Percentiles rank a stretch among this genome's conserved stretches.
phyloP scores from a whole-genome alignment of 2,113 vertebrate genomes.

The Columba livia region DNA sequence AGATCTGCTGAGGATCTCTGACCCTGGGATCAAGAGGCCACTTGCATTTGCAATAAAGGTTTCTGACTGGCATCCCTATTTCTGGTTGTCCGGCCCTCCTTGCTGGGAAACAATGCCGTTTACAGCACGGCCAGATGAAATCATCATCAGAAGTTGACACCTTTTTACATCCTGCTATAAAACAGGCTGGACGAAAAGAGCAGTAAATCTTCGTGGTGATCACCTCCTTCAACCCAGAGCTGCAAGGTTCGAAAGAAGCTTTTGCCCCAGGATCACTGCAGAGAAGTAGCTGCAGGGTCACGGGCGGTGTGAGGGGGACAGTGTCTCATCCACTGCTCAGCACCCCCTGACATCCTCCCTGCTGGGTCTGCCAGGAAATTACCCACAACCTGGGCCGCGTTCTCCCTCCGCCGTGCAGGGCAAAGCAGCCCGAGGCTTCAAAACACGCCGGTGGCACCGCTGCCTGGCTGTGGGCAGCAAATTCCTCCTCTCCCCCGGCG shows the following conservation, averaged over 20 bases:
- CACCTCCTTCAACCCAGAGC: neutral
- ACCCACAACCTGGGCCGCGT: neutral
- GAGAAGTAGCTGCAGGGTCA: neutral
- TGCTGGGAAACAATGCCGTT: slow-evolving; percentile 2
- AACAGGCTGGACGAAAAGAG: neutral
- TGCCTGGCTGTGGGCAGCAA: neutral
- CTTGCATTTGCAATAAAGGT: neutral
- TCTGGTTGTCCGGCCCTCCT: neutral
- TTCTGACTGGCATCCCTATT: neutral
- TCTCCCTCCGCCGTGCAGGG: neutral
- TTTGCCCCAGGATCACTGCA: neutral
- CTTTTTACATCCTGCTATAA: neutral
- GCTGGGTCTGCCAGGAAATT: neutral
- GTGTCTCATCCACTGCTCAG: neutral
- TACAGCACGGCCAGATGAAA: neutral
- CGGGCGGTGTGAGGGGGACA: neutral
- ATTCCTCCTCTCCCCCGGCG: neutral
- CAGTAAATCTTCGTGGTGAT: neutral
- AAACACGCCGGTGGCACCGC: rapidly evolving
- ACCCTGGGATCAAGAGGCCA: neutral
- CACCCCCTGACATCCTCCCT: neutral
- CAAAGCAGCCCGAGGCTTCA: neutral
- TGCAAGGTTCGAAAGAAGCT: neutral
- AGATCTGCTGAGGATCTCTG: neutral
- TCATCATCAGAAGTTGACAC: neutral